These are phyloP conservation scores for Eremobia ochroleuca DNA, from an alignment of 2,888 invertebrate species.

Conservation along the genomic window DNA sequence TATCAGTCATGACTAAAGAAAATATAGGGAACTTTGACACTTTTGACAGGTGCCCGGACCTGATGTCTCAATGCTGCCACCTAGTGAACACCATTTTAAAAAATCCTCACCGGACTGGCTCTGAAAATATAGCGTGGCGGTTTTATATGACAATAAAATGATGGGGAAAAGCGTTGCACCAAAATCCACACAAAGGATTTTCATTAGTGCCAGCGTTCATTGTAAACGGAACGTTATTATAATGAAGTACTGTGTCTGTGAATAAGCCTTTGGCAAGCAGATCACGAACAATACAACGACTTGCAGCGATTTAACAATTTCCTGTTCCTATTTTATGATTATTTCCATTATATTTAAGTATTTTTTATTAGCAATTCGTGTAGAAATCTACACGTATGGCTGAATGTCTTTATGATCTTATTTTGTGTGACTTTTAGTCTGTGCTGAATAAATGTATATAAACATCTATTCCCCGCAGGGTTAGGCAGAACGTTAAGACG, in stretches of 20 bases:
- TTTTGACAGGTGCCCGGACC: neutral
- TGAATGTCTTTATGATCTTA: neutral
- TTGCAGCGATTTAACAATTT: conserved; percentile 13
- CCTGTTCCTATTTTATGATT: neutral
- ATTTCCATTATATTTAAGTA: too few species aligned
- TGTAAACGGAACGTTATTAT: conserved; percentile 8
- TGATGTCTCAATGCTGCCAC: neutral
- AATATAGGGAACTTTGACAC: neutral
- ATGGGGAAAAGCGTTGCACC: conserved; percentile 17
- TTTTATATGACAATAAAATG: conserved; percentile 30
- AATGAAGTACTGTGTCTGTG: neutral
- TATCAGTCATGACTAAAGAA: neutral
- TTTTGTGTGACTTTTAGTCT: neutral
- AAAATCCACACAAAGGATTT: conserved; percentile 10
- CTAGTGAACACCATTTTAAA: neutral
- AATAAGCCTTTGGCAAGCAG: neutral
- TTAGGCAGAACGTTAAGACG: too few species aligned
- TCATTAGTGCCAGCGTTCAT: conserved; percentile 12
- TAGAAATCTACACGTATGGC: too few species aligned
- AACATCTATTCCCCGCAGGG: too few species aligned
- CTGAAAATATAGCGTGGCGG: conserved; percentile 10
- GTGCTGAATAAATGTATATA: neutral
- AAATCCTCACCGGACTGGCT: neutral
- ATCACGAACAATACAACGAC: too few species aligned
- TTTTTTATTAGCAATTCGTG: too few species aligned